Evolutionary conservation across 1,140 invertebrate genomes (phyloP), one percentile per base, ranked within the genome.

Genomic region (Tetraneura akinire): DNA sequence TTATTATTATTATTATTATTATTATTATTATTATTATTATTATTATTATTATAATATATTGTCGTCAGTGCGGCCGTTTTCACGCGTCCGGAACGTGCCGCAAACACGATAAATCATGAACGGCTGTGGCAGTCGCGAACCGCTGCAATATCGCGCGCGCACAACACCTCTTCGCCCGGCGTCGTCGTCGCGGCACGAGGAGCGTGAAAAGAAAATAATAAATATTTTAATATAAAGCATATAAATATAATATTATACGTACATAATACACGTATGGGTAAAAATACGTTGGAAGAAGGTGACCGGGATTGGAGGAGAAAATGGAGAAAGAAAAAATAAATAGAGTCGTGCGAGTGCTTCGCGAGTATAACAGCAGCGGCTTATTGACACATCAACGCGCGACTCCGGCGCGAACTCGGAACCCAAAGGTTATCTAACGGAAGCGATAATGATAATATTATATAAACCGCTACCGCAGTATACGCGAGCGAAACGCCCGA

Each of bases 381-480:
- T 76, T 76, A 76, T 76, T 76, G 73, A 76, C 73, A 76, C 73
- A 76, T 76, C 73, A 76, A 76, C 73, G 32, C 51, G 29, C n/a
- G 13, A 11, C 60, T 14, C 32, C n/a, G 26, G 23, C 66, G n/a
- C 66, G 23, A 47, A 47, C 73, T 21, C 49, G 18, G 21, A 76
- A 76, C 73, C 71, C 51, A 76, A 76, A 76, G 73, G 73, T 76
- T 76, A 76, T 76, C 73, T 74, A 55, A 32, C 37, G 37, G 64
- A 37, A 23, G 64, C 64, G 73, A 57, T 57, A 76, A 76, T 76
- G 73, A 76, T 76, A 76, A 57, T 57, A 8, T 21, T 42, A 47
- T 57, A 57, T 47, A 68, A 47, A 68, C 66, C 37, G 66, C 66
- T 68, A 68, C 66, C 66, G 66, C n/a, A 11, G 62, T 66, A 37